Conservation (phyloP, 1,140 invertebrate species). For the Babylonia areolata region DNA sequence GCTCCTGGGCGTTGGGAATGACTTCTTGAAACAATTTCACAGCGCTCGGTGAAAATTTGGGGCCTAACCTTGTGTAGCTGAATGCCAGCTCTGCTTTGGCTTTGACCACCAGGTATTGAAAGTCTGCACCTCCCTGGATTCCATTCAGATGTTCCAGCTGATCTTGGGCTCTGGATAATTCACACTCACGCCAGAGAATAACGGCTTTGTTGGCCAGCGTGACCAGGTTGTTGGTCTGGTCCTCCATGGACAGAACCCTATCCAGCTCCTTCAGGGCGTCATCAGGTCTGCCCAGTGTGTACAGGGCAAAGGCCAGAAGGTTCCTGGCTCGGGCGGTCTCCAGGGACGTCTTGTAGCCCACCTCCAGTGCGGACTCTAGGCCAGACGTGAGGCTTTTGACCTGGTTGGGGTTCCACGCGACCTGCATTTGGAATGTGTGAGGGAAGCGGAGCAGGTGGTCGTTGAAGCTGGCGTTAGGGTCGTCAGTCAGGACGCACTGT, state of each 20-base stretch:
- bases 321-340: constrained; percentile 19
- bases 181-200: background rate
- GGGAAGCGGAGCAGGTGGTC: constrained; percentile 1
- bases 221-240: background rate
- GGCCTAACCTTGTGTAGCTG: constrained; percentile 17
- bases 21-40: background rate
- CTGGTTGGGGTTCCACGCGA: background rate
- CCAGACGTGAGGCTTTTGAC: background rate
- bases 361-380: background rate
- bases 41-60: background rate
- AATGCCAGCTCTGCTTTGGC: constrained; percentile 28
- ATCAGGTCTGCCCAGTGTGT: background rate
- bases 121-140: background rate
- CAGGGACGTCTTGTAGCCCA: constrained; percentile 6
- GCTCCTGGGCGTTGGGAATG: background rate
- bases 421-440: constrained; percentile 17
- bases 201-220: constrained; percentile 25
- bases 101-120: background rate
- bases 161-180: background rate
- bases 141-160: background rate
- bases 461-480: background rate
- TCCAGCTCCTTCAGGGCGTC: background rate
- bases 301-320: background rate
- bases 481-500: too few species aligned
- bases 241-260: background rate